Base-by-base conservation (phyloP, 2,888 invertebrate genomes). In the Drosophila neotestacea region DNA sequence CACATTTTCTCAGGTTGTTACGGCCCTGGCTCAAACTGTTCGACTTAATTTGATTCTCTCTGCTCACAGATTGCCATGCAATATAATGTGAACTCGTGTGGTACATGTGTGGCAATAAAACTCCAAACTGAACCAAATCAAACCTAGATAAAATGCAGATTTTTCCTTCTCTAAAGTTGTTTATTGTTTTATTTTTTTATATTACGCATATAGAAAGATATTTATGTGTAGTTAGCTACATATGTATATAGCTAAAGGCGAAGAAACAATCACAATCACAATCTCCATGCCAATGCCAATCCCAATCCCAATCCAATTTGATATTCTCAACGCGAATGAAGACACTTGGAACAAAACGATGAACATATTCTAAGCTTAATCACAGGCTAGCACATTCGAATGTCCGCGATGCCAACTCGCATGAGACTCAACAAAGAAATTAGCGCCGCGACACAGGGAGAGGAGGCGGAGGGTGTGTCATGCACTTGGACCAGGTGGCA, bases 361-460 rank as follows among this genome's bases (percentile, higher is more conserved):
- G 90, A 86, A 86, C 85, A 90, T 86, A 90, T 86, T 89, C 89
- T 55, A 76, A 75, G 70, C 69, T 79, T 86, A 86, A 86, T 86
- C 85, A 90, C 88, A 81, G 82, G 27, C 80, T 77, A 69, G 80
- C 87, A 89, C 88, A 86, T 76, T 72, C 82, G 79, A 65, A 73
- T 89, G 89, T 88, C 89, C 70, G 71, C 88, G 47, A 67, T 87
- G 85, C 85, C 85, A 85, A 71, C 83, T 85, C 55, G 80, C 83
- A 85, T 85, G 87, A 85, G 73, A 51, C 77, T 84, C 85, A 90
- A 86, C 90, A 89, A 89, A 90, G 90, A 89, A 86, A 86, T 86
- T 86, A 86, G 88, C 87, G 56, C 56, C 87, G 90, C 72, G 51
- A 42, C 42, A 56, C 46, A 47, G 44, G 56, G 48, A 36, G 59